Evolutionary conservation across 2,797 vertebrate genomes (phyloP).

Genomic region (Aulostomus chinensis): DNA sequence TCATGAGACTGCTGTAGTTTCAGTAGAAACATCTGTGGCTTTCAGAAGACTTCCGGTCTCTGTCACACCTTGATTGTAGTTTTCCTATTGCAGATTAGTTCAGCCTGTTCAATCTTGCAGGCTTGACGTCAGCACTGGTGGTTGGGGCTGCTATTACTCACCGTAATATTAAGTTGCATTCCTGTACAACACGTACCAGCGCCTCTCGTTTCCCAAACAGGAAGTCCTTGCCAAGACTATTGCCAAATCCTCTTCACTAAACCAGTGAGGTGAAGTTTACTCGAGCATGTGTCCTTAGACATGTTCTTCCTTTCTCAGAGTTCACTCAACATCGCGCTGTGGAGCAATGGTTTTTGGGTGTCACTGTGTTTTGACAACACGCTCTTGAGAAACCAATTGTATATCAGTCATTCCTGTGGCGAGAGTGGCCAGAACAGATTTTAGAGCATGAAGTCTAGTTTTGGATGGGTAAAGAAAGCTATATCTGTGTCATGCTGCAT

Average conservation of each 20-base stretch:
- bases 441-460: slow-evolving; percentile 11
- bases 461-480: neutral
- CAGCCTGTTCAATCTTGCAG: slow-evolving; percentile 68
- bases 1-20: slow-evolving; percentile 28
- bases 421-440: slow-evolving; percentile 10
- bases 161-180: slow-evolving; percentile 71
- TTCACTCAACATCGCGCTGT: neutral
- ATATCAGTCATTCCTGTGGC: neutral
- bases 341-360: neutral
- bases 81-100: slow-evolving; percentile 55
- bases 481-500: neutral
- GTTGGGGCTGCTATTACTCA: slow-evolving; percentile 81
- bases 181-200: slow-evolving; percentile 67
- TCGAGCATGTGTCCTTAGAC: slow-evolving; percentile 22
- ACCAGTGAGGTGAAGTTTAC: slow-evolving; percentile 36
- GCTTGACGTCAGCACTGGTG: slow-evolving; percentile 74
- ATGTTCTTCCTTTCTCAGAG: slow-evolving; percentile 14
- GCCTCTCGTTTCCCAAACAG: slow-evolving; percentile 69
- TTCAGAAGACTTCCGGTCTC: slow-evolving; percentile 68
- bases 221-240: slow-evolving; percentile 61
- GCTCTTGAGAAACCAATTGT: slow-evolving; percentile 2
- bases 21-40: slow-evolving; percentile 42
- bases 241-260: slow-evolving; percentile 62
- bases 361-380: slow-evolving; percentile 2
- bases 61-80: slow-evolving; percentile 75